Evolutionary conservation across 1,140 invertebrate species (phyloP).

Genomic region (Homalodisca vitripennis): DNA sequence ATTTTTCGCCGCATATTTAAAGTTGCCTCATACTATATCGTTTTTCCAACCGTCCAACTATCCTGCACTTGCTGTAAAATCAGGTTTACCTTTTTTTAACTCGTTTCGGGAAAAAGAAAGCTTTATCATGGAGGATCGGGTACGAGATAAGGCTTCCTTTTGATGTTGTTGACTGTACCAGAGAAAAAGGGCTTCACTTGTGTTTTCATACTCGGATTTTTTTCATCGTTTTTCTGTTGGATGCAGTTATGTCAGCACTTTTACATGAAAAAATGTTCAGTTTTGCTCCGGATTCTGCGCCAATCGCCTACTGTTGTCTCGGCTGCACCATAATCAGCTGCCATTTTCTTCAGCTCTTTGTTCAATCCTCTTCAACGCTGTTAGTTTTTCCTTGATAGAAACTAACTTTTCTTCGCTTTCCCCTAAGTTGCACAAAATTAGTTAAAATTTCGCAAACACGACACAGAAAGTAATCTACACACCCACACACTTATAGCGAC

Average conservation of each 20-base stretch:
- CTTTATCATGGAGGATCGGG: constrained; percentile 3
- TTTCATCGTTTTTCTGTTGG: constrained; percentile 3
- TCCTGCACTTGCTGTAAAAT: no score
- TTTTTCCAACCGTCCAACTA: background rate
- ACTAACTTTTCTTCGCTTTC: background rate
- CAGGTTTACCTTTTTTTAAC: no score
- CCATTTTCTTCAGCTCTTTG: background rate
- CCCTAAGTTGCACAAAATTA: background rate
- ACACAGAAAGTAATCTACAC: background rate
- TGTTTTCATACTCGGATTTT: constrained; percentile 8
- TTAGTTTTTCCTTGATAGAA: background rate
- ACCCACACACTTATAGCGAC: background rate
- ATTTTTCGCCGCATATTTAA: background rate
- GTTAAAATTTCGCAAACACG: background rate
- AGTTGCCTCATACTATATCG: background rate
- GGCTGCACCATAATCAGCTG: background rate
- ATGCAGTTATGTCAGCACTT: background rate
- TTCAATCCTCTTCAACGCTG: background rate
- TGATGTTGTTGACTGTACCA: constrained; percentile 2
- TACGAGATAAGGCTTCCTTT: background rate
- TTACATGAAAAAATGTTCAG: background rate
- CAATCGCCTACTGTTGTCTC: background rate
- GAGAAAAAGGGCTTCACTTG: constrained; percentile 4
- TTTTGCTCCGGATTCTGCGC: background rate
- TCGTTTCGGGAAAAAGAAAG: background rate